phyloP scores from a whole-genome alignment of 1,140 invertebrate species.

The Caenorhabditis inopinata region DNA sequence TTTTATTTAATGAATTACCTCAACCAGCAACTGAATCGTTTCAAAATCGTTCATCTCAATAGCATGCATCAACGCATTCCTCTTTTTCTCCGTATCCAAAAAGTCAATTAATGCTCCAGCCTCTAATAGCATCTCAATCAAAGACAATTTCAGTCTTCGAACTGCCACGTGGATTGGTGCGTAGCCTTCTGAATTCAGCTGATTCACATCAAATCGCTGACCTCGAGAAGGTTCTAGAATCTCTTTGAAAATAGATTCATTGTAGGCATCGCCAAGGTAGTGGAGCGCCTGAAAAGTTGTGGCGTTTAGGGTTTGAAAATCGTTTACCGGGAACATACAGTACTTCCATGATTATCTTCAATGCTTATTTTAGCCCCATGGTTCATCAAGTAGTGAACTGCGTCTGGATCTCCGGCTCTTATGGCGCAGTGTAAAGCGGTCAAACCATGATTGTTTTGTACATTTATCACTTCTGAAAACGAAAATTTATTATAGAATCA shows the following conservation, averaged over 20 bases:
- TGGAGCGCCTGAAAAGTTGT: slow-evolving; percentile 29
- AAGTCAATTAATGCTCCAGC: slow-evolving; percentile 15
- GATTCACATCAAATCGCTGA: slow-evolving; percentile 13
- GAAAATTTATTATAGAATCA: neutral
- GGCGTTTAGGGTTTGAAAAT: too few species aligned
- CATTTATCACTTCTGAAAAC: slow-evolving; percentile 36
- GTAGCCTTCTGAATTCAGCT: slow-evolving; percentile 41
- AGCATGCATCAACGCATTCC: slow-evolving; percentile 36
- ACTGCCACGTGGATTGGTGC: slow-evolving; percentile 40
- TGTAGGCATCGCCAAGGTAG: slow-evolving; percentile 44
- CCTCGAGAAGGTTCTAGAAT: slow-evolving; percentile 13
- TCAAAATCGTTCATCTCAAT: slow-evolving; percentile 45
- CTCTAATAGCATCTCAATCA: slow-evolving; percentile 42
- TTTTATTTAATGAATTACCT: slow-evolving; percentile 5
- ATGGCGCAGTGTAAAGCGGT: slow-evolving; percentile 40
- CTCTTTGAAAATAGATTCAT: slow-evolving; percentile 46
- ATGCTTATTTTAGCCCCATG: slow-evolving; percentile 21
- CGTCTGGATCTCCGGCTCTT: slow-evolving; percentile 37
- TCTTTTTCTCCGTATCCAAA: slow-evolving; percentile 28
- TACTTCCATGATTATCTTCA: slow-evolving; percentile 28
- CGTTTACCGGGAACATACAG: slow-evolving; percentile 1
- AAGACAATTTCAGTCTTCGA: slow-evolving; percentile 38
- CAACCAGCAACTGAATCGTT: slow-evolving; percentile 37
- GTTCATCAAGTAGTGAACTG: slow-evolving; percentile 39
- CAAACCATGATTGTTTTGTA: slow-evolving; percentile 31